Conservation (phyloP, 2,888 invertebrate species). For the Lasioglossum villosulum region DNA sequence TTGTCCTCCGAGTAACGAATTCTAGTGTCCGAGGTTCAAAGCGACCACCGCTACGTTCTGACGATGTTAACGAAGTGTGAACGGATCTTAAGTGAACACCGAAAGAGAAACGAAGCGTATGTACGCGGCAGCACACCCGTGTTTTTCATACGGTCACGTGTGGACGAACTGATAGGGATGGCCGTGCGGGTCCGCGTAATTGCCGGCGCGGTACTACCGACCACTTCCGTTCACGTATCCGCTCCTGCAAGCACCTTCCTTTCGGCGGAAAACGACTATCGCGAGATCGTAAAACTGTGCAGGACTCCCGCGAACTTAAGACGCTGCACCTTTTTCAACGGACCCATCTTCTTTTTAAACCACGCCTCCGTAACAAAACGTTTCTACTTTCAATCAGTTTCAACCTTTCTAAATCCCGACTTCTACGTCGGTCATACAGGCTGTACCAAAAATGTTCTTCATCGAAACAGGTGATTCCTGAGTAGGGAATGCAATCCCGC, state of each 20-base stretch:
- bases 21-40: not conserved
- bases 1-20: not conserved
- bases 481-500: too few species aligned
- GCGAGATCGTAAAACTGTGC: slow-evolving; percentile 40
- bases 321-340: not conserved
- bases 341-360: not conserved
- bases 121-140: slow-evolving; percentile 17
- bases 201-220: slow-evolving; percentile 79
- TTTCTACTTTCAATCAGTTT: not conserved
- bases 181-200: slow-evolving; percentile 76
- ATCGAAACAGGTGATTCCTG: too few species aligned
- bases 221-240: slow-evolving; percentile 83
- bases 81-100: slow-evolving; percentile 26
- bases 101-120: not conserved
- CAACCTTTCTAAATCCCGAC: too few species aligned
- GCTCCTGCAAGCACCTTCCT: slow-evolving; percentile 79
- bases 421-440: too few species aligned
- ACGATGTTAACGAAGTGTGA: slow-evolving; percentile 13
- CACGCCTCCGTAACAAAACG: not conserved
- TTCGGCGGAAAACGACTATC: slow-evolving; percentile 61
- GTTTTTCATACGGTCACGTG: slow-evolving; percentile 58
- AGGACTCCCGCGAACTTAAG: slow-evolving; percentile 7
- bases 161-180: slow-evolving; percentile 72
- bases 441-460: too few species aligned
- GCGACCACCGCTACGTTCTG: not conserved